Conservation (phyloP, 2,113 vertebrate species). For the Pavo muticus region DNA sequence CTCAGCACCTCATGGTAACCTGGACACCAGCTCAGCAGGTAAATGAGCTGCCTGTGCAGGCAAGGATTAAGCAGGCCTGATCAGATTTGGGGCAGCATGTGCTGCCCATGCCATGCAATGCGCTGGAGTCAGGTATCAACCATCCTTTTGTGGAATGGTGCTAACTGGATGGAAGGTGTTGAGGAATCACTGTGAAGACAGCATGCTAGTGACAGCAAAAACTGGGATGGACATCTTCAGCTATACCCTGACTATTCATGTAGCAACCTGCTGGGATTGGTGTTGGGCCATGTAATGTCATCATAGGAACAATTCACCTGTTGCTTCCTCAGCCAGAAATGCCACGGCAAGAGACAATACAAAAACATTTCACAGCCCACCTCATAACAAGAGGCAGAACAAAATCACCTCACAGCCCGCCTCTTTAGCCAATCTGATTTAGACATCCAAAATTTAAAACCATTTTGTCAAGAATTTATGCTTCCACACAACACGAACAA, state of each 20-base stretch:
- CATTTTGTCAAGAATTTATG: accelerated
- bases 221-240: not conserved
- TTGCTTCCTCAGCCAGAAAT: not conserved
- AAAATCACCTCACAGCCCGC: not conserved
- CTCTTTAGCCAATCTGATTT: not conserved
- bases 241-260: not conserved
- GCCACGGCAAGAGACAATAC: not conserved
- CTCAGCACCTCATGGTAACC: not conserved
- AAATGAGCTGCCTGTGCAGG: accelerated
- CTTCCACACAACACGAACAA: not conserved
- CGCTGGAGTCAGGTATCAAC: accelerated
- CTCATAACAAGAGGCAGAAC: not conserved
- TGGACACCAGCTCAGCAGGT: accelerated
- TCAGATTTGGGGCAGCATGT: accelerated
- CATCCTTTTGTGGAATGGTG: not conserved
- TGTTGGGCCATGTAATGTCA: not conserved
- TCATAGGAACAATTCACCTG: not conserved
- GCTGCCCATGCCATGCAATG: accelerated
- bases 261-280: accelerated
- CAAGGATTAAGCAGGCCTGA: accelerated
- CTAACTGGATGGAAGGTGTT: not conserved
- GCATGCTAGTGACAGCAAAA: not conserved
- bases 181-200: not conserved
- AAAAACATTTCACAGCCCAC: not conserved
- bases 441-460: not conserved